Evolutionary conservation across 2,797 vertebrate species (phyloP).

Genomic region (Pagetopsis macropterus): DNA sequence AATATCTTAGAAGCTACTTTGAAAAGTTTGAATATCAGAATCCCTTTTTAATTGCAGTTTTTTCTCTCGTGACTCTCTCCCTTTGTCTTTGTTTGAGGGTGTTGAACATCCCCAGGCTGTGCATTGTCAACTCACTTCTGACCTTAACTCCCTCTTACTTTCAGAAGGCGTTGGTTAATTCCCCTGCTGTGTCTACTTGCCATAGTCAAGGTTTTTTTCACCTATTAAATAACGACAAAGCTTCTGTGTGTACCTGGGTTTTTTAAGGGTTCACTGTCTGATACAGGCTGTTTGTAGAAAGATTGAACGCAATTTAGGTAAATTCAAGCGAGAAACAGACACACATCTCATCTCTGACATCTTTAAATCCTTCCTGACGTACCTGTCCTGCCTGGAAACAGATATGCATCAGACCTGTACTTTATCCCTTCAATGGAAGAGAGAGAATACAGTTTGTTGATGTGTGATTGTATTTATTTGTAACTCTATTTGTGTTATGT

Average conservation of each 20-base stretch:
- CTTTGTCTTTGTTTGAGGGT: slow-evolving; percentile 7
- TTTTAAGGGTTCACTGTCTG: slow-evolving; percentile 15
- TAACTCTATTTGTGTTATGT: neutral
- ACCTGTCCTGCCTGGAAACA: slow-evolving; percentile 33
- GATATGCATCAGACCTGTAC: neutral
- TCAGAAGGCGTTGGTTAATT: slow-evolving; percentile 2
- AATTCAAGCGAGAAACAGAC: slow-evolving; percentile 9
- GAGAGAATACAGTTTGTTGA: neutral
- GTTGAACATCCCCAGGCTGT: neutral
- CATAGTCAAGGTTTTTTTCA: neutral
- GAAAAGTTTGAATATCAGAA: slow-evolving; percentile 10
- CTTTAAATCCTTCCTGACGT: slow-evolving; percentile 48
- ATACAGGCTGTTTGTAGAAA: slow-evolving; percentile 12
- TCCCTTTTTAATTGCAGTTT: slow-evolving; percentile 3
- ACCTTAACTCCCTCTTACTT: slow-evolving; percentile 3
- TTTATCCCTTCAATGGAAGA: neutral
- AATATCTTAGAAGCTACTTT: slow-evolving; percentile 7
- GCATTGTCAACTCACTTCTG: slow-evolving; percentile 5
- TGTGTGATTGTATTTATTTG: neutral
- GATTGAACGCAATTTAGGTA: slow-evolving; percentile 19
- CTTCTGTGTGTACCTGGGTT: slow-evolving; percentile 7
- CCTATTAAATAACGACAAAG: slow-evolving; percentile 6
- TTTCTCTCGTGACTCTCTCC: slow-evolving; percentile 2
- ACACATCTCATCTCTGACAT: slow-evolving; percentile 40
- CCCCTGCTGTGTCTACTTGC: neutral